phyloP scores from a whole-genome alignment of 2,113 vertebrate species.

The Ceyx cyanopectus region DNA sequence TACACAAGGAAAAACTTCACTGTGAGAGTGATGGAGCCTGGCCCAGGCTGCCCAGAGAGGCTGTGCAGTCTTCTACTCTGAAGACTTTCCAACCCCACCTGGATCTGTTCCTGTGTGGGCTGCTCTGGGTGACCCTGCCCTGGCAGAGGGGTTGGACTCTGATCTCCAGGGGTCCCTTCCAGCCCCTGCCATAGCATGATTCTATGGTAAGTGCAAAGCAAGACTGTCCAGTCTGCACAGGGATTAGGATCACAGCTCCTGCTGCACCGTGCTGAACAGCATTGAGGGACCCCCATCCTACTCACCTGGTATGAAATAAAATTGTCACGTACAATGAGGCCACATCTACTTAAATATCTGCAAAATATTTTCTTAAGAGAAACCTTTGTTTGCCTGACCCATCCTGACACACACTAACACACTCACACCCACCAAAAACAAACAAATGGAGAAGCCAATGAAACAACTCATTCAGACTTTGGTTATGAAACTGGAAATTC shows the following conservation, averaged over 20 bases:
- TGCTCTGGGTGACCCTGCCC: too few relatives aligned
- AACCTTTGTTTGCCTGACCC: background rate
- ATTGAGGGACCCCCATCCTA: background rate
- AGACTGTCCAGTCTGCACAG: background rate
- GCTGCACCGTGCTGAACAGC: background rate
- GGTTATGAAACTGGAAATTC: background rate
- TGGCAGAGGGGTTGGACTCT: too few relatives aligned
- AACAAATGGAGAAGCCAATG: background rate
- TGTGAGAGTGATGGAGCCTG: too few relatives aligned
- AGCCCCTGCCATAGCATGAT: too few relatives aligned
- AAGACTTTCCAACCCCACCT: too few relatives aligned
- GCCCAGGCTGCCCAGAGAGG: too few relatives aligned
- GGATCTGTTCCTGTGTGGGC: too few relatives aligned
- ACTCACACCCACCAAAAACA: background rate
- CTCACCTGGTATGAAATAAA: background rate
- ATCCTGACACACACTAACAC: background rate
- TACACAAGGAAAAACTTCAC: too few relatives aligned
- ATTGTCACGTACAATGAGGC: background rate
- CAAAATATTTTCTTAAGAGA: background rate
- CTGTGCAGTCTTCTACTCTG: too few relatives aligned
- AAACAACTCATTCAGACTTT: background rate
- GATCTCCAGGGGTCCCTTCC: too few relatives aligned
- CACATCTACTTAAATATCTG: background rate
- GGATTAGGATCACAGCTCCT: background rate
- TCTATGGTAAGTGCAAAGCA: background rate